Evolutionary conservation across 1,140 invertebrate species (phyloP).

Genomic region (Ooceraea biroi): DNA sequence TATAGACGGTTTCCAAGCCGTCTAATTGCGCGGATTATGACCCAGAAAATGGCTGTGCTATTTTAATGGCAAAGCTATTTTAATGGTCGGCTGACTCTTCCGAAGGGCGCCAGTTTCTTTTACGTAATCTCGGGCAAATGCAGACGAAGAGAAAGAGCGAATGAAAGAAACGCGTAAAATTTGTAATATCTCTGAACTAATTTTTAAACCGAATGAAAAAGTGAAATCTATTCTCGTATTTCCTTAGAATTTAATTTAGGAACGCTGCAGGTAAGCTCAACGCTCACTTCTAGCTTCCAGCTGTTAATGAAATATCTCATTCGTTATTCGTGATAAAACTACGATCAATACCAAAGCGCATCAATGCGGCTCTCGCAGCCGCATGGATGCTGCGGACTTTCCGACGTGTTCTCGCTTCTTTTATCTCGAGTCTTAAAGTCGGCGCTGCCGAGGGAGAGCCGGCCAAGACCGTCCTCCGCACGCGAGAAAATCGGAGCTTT

Average conservation of each 20-base stretch:
- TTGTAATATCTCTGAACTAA: neutral
- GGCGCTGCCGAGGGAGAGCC: neutral
- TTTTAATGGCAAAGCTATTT: conserved; percentile 53
- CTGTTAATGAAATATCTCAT: neutral
- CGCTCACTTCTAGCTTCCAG: neutral
- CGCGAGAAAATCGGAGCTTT: conserved; percentile 3
- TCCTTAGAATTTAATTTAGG: neutral
- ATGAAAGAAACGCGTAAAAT: neutral
- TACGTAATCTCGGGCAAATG: conserved; percentile 36
- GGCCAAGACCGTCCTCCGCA: neutral
- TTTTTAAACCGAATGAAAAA: neutral
- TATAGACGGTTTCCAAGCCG: conserved; percentile 34
- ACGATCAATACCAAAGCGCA: neutral
- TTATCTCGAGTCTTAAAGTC: neutral
- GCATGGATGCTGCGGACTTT: neutral
- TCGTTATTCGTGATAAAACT: neutral
- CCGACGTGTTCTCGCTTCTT: neutral
- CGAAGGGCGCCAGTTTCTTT: conserved; percentile 22
- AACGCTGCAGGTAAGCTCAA: neutral
- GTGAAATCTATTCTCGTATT: neutral
- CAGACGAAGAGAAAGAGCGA: too few relatives aligned
- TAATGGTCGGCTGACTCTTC: conserved; percentile 34
- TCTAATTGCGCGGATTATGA: conserved; percentile 55
- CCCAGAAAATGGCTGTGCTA: conserved; percentile 25
- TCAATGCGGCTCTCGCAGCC: conserved; percentile 1